phyloP scores from a whole-genome alignment of 2,797 vertebrate species.

The Pogoniulus pusillus region DNA sequence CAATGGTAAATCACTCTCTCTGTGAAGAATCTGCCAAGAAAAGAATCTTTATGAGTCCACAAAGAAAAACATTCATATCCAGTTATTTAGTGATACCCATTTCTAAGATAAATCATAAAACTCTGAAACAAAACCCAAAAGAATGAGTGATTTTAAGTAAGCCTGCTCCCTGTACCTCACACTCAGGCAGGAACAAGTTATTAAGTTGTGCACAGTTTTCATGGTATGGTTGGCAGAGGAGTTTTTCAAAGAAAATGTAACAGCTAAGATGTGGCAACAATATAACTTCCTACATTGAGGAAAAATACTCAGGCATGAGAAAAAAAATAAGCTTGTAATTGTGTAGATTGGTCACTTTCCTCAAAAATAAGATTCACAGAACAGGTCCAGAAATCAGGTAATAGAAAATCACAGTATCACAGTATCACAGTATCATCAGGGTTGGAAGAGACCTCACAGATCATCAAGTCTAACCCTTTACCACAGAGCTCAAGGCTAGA shows the following conservation, averaged over 20 bases:
- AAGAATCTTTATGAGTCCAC: background rate
- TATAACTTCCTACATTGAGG: background rate
- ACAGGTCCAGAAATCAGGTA: background rate
- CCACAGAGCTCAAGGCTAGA: too few species aligned
- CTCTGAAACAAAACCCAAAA: background rate
- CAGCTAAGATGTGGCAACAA: background rate
- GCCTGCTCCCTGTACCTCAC: background rate
- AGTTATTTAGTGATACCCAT: background rate
- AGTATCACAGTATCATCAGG: too few species aligned
- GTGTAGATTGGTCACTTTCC: background rate
- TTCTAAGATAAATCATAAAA: background rate
- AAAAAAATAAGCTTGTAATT: background rate
- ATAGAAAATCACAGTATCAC: background rate
- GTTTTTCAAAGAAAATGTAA: background rate
- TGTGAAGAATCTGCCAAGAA: background rate
- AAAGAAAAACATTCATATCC: background rate
- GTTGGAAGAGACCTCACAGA: too few species aligned
- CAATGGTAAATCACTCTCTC: too few species aligned
- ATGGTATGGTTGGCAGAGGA: background rate
- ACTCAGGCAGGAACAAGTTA: background rate
- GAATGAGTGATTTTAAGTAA: background rate
- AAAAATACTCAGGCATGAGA: background rate
- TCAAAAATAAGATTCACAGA: background rate
- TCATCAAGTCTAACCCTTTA: too few species aligned
- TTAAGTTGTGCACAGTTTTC: background rate